Evolutionary conservation across 2,113 vertebrate species (phyloP).

Genomic region (Macquaria australasica): DNA sequence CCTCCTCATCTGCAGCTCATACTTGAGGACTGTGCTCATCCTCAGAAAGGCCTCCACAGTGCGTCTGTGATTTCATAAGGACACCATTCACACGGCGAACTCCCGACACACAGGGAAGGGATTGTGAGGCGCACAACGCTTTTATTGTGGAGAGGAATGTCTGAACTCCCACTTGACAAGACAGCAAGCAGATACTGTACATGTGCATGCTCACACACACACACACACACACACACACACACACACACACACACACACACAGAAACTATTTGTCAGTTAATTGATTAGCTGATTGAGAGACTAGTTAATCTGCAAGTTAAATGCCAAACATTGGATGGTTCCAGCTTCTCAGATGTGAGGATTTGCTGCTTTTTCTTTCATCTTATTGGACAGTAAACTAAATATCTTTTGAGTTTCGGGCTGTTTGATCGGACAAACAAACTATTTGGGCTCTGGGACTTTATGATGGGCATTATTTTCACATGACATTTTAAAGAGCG

Average conservation of each 20-base stretch:
- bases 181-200: slow-evolving; percentile 43
- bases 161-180: slow-evolving; percentile 67
- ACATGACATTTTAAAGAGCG: no score
- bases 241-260: background rate
- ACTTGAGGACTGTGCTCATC: slow-evolving; percentile 63
- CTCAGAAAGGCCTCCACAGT: slow-evolving; percentile 24
- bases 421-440: background rate
- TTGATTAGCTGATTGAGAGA: background rate
- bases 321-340: no score
- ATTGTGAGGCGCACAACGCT: slow-evolving; percentile 72
- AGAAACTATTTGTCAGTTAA: background rate
- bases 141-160: slow-evolving; percentile 80
- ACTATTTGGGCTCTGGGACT: background rate
- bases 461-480: background rate
- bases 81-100: slow-evolving; percentile 54
- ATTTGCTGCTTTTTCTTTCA: background rate
- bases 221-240: slow-evolving; percentile 7
- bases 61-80: slow-evolving; percentile 56
- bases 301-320: background rate
- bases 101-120: slow-evolving; percentile 52
- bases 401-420: background rate
- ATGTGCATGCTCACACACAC: slow-evolving; percentile 12
- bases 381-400: background rate
- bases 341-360: background rate
- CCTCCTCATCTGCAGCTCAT: slow-evolving; percentile 42